Evolutionary conservation across 2,113 vertebrate species (phyloP), one percentile per base, ranked within the genome.

Genomic region (Hemichromis elongatus): DNA sequence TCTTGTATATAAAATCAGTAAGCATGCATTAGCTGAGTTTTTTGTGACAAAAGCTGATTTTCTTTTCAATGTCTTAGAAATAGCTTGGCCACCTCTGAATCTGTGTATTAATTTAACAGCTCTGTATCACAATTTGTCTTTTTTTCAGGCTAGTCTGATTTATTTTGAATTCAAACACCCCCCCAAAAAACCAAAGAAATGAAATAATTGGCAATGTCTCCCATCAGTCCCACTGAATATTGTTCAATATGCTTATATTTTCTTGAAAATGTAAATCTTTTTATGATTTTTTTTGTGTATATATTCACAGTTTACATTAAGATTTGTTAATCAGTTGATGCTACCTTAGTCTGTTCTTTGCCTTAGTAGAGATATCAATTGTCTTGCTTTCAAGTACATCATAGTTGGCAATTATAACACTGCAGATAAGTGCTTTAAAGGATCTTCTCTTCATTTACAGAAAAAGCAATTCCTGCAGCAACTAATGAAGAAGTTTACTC

Each of bases 21-120:
- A 35, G 0, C 59, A 0, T 19, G 18, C 1, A 35, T 61, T 35
- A 61, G 30, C 18, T 61, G 30, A 2, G 0, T 30, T 37, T 33
- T 37, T 33, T 21, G 18, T 63, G 33, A 63, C 59, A 61, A 61
- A 33, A n/a, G 30, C 9, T n/a, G 30, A 61, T 63, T 63, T 63
- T n/a, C 10, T 33, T 35, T 37, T 37, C 0, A 35, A 30, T 63
- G 30, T n/a, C 57, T 61, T 61, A 11, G 12, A 63, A 63, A 35
- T 63, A 63, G 61, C 3, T 21, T 66, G 35, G 21, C 61, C 10
- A 40, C 35, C 19, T 40, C 12, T 42, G 35, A 68, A 21, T 42
- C 35, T 68, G 1, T 42, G 4, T 21, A 52, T 52, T 30, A 28
- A 75, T 52, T 28, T 45, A 75, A 30, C 42, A 30, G 42, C 21